A percentile compares a stretch with the other conserved stretches of the same genome.
These are phyloP conservation scores for Macrobrachium rosenbergii DNA, from an alignment of 1,140 invertebrate genomes.

Conservation along the genomic window DNA sequence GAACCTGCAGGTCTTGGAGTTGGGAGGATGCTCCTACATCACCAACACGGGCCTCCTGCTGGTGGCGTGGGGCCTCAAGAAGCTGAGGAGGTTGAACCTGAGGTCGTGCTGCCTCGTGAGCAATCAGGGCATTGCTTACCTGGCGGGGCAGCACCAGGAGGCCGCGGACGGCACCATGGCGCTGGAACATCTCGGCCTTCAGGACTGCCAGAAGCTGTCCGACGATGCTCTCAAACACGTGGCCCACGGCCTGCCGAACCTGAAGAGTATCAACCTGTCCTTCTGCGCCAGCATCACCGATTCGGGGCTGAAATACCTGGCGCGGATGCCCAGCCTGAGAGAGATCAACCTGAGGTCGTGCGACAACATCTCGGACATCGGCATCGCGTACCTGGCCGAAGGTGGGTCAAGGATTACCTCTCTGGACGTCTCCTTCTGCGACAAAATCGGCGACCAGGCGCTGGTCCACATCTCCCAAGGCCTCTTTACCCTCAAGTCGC, in stretches of 20 bases:
- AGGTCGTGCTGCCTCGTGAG: constrained; percentile 93
- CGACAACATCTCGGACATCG: constrained; percentile 93
- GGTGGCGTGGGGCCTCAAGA: constrained; percentile 88
- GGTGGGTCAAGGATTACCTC: constrained; percentile 81
- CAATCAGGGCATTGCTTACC: constrained; percentile 88
- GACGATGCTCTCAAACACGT: constrained; percentile 91
- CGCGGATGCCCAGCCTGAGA: constrained; percentile 84
- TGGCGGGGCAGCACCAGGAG: constrained; percentile 77
- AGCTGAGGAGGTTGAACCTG: constrained; percentile 86
- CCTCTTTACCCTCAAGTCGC: constrained; percentile 82
- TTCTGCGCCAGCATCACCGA: constrained; percentile 95
- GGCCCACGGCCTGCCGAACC: constrained; percentile 81
- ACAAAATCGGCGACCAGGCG: constrained; percentile 92
- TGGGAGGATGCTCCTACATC: constrained; percentile 92
- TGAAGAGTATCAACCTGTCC: constrained; percentile 90
- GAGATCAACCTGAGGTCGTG: constrained; percentile 93
- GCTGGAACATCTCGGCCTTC: constrained; percentile 88
- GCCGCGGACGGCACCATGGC: constrained; percentile 62
- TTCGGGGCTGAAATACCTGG: constrained; percentile 88
- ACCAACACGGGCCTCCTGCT: constrained; percentile 88
- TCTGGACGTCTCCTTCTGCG: constrained; percentile 94
- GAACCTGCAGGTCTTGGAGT: constrained; percentile 87
- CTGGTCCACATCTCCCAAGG: constrained; percentile 90
- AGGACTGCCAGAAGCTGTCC: constrained; percentile 93
- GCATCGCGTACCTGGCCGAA: constrained; percentile 90